Base-by-base conservation (phyloP, 1,140 invertebrate species). In the Pygmarrhopalites habei region DNA sequence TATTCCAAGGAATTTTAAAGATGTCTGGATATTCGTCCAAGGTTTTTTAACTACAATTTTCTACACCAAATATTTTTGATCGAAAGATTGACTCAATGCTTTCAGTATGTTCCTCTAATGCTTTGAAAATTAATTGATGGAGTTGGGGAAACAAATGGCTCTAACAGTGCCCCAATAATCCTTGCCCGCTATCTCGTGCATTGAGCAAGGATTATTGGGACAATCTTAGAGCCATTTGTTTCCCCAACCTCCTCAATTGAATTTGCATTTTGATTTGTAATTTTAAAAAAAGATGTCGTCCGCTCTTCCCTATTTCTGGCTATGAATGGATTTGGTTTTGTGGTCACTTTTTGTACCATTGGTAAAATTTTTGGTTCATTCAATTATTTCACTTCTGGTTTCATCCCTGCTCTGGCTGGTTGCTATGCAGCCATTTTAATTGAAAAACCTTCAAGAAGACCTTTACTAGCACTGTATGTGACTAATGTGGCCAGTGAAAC, bases 401-500 rank as follows among this genome's bases (percentile, higher is more conserved):
- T 85, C 72, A 26, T 89, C 41, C 87, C 88, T 53, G 81, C 83
- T 43, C 84, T 87, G 73, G 71, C 86, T 21, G 84, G 85, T 7
- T 85, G 84, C 73, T 79, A 85, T 41, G 76, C 82, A 65, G 84
- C 87, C 46, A 88, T 91, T 73, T 66, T 87, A 25, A 79, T 90
- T 46, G 89, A 92, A 75, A 80, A 86, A 69, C 83, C 83, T 21
- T 84, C 82, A 21, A 81, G 88, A 60, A 78, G 87, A 66, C 79
- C 81, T 12, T 73, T 89, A 5, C 74, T 92, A 5, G 83, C 84
- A 68, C 76, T 90, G 15, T 91, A 92, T 76, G 85, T 90, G 53
- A 84, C 86, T 46, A 92, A 90, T 79, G 82, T 90, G 72, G 88
- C 87, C 26, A 85, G 85, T 19, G 88, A 90, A 79, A 85, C 86